Conservation (phyloP, 64 coral and sea anemone genomes). For the Hydrozoanthus tunicans region DNA sequence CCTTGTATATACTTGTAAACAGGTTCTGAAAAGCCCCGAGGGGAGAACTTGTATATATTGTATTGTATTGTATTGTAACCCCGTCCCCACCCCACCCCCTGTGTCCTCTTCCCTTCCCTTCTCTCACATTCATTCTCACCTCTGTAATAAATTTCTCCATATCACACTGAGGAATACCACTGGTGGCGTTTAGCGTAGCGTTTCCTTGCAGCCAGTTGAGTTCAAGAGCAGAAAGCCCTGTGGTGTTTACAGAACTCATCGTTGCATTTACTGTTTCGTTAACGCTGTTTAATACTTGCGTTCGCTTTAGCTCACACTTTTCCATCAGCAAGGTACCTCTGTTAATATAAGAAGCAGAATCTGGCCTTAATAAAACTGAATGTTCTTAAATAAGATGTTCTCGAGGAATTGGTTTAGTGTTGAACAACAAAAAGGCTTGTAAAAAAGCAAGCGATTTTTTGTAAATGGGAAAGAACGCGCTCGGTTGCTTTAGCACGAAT, state of each 20-base stretch:
- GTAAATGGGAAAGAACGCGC: too few relatives aligned
- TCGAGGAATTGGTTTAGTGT: too few relatives aligned
- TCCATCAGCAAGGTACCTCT: slow-evolving; percentile 48
- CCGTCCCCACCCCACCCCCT: too few relatives aligned
- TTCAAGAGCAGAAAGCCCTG: slow-evolving; percentile 26
- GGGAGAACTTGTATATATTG: too few relatives aligned
- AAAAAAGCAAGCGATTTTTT: too few relatives aligned
- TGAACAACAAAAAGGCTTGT: too few relatives aligned
- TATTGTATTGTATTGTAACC: too few relatives aligned
- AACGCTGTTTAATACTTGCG: slow-evolving; percentile 4
- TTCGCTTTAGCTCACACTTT: slow-evolving; percentile 10
- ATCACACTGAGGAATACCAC: slow-evolving; percentile 12
- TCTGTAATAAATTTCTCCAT: slow-evolving; percentile 48
- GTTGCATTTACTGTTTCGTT: slow-evolving; percentile 32
- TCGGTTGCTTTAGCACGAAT: too few relatives aligned
- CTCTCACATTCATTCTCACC: slow-evolving; percentile 4
- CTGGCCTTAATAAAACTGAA: not conserved
- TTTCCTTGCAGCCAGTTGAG: slow-evolving; percentile 34
- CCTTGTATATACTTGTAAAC: too few relatives aligned
- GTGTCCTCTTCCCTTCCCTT: too few relatives aligned
- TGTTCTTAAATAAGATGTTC: not conserved
- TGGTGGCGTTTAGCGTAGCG: slow-evolving; percentile 48
- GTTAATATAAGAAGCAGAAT: not conserved
- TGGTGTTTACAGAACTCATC: slow-evolving; percentile 15
- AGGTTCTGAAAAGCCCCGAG: too few relatives aligned